These are phyloP conservation scores for Cinclus cinclus DNA, from an alignment of 2,113 vertebrate genomes.

Conservation along the genomic window DNA sequence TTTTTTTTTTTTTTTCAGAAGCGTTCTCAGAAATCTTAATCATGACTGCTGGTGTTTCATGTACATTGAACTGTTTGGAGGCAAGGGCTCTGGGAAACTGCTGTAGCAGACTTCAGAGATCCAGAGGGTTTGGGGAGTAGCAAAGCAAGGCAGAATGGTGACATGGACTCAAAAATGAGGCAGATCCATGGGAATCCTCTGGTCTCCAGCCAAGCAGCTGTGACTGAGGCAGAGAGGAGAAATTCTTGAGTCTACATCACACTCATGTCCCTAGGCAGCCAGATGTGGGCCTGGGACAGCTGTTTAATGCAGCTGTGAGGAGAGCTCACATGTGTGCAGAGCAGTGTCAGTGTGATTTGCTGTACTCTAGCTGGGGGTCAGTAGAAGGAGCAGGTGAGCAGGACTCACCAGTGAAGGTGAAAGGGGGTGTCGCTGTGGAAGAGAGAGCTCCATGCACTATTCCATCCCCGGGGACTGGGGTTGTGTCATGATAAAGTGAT, in stretches of 20 bases:
- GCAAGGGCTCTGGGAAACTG: neutral
- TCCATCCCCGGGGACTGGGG: neutral
- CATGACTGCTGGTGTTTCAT: neutral
- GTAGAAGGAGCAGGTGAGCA: neutral
- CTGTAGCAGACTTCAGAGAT: neutral
- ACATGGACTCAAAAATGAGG: neutral
- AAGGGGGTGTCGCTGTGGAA: fast-evolving
- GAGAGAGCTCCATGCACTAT: neutral
- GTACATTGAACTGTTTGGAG: neutral
- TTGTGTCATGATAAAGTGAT: neutral
- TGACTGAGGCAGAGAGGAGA: neutral
- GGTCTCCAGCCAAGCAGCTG: neutral
- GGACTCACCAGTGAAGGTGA: neutral
- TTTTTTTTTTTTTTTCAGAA: neutral
- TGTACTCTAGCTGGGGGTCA: neutral
- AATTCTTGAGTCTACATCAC: neutral
- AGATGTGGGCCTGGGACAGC: neutral
- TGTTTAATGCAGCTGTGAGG: neutral
- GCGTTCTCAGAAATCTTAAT: neutral
- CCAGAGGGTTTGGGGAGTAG: neutral
- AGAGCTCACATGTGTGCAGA: neutral
- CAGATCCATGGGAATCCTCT: neutral
- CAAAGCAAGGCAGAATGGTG: neutral
- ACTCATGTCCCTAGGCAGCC: neutral
- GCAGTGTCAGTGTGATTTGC: neutral